Conservation (phyloP, 2,113 vertebrate species). For the Calypte anna region DNA sequence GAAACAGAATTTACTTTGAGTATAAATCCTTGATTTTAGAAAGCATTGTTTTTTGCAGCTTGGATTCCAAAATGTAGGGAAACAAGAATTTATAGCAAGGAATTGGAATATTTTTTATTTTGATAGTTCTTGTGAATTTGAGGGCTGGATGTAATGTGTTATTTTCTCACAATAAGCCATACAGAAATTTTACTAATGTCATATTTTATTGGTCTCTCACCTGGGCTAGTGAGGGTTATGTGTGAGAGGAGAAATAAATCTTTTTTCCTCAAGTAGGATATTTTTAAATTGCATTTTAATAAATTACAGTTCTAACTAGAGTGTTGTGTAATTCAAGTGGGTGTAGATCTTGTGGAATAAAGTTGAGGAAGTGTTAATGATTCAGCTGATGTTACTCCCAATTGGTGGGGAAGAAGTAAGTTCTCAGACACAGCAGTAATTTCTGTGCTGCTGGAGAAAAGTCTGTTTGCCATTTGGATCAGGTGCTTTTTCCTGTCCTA, state of each 20-base stretch:
- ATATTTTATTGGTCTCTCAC: neutral
- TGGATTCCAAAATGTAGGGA: neutral
- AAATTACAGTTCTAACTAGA: neutral
- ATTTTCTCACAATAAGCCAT: neutral
- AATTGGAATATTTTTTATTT: neutral
- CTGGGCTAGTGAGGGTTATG: neutral
- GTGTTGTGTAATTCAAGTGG: neutral
- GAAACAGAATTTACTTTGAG: neutral
- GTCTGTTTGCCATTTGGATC: neutral
- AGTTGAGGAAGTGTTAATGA: neutral
- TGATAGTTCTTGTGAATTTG: neutral
- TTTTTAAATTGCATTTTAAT: neutral
- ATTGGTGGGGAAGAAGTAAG: neutral
- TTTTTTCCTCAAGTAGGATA: neutral
- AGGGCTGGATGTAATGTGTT: neutral
- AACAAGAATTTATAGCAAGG: neutral
- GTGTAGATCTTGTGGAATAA: neutral
- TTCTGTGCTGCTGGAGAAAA: neutral
- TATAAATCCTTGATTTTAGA: neutral
- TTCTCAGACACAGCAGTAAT: neutral
- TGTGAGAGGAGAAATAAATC: neutral
- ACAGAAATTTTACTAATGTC: neutral
- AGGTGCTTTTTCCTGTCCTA: neutral
- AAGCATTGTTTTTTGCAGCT: neutral
- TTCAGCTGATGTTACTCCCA: neutral